Evolutionary conservation across 2,113 vertebrate genomes (phyloP), one percentile per base, ranked within the genome.

Genomic region (Hemicordylus capensis): DNA sequence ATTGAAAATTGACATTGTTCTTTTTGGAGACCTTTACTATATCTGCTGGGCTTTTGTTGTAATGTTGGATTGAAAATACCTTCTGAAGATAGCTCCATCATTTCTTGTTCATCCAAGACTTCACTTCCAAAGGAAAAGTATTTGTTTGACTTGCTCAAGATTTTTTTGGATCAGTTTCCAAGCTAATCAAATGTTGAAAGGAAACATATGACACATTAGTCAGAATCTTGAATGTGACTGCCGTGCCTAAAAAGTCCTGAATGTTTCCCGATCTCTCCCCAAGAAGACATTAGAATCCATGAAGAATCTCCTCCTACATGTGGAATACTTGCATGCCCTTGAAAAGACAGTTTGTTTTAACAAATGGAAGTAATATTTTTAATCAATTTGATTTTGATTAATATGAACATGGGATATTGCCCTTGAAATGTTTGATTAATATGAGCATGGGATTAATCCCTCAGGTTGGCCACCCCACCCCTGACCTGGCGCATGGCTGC

Each of bases 1-100:
- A 88, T 7, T 79, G 63, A 86, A 82, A 69, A 44, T 28, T 80
- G 39, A 67, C 58, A 83, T 48, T 20, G 46, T 31, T 87, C 51
- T 3, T 7, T 70, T 76, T 72, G n/a, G 1, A 8, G 46, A 31
- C 80, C 80, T 82, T 22, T 48, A 37, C 69, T 66, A 14, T 61
- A 44, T 31, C 19, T 76, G 76, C 14, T 1, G 19, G n/a, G 3
- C 42, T 59, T 64, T 51, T 59, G 12, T 56, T 42, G 37, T 54
- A 11, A 76, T 4, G 26, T 15, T 31, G 48, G 31, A n/a, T 81
- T 67, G 79, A 81, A 67, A 81, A 69, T 26, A 1, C 46, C 34
- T 67, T 66, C 28, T 66, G n/a, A 51, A 80, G 31, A 12, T 5
- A 67, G 19, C n/a, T 11, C 42, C 6, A 26, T 39, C 63, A 37